Conservation (phyloP, 2,888 invertebrate genomes). For the Ryuthela nishihirai region DNA sequence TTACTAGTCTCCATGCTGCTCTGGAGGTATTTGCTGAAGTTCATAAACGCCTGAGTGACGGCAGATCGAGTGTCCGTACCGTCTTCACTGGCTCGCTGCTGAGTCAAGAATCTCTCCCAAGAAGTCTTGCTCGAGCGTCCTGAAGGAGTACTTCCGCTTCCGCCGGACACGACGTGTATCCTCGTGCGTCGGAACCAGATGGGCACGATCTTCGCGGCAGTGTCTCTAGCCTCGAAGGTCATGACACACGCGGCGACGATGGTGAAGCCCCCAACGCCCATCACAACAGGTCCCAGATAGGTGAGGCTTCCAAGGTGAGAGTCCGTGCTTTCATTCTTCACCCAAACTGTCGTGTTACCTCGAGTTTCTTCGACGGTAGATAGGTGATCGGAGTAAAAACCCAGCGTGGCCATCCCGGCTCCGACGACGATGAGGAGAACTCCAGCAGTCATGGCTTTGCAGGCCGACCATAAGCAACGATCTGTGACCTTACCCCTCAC, state of each 20-base stretch:
- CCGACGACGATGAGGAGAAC: constrained; percentile 81
- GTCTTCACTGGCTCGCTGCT: constrained; percentile 27
- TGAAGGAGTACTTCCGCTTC: constrained; percentile 25
- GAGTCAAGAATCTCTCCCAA: constrained; percentile 35
- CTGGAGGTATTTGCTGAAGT: constrained; percentile 36
- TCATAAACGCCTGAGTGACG: constrained; percentile 33
- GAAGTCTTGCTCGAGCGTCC: constrained; percentile 35
- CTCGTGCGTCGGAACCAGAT: constrained; percentile 34
- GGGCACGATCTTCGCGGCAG: constrained; percentile 50
- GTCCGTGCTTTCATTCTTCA: constrained; percentile 46
- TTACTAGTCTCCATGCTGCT: constrained; percentile 35
- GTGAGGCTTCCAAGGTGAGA: constrained; percentile 44
- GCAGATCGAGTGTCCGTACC: constrained; percentile 20
- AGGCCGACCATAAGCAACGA: constrained; percentile 88
- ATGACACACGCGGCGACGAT: constrained; percentile 56
- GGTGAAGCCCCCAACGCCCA: constrained; percentile 56
- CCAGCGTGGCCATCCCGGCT: constrained; percentile 77
- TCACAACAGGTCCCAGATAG: constrained; percentile 55
- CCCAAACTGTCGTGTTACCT: constrained; percentile 43
- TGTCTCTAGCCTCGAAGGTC: constrained; percentile 55
- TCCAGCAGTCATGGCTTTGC: constrained; percentile 82
- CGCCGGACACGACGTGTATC: constrained; percentile 29
- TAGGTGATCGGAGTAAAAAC: constrained; percentile 45
- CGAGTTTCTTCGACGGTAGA: constrained; percentile 39
- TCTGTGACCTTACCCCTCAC: constrained; percentile 68